Percentiles rank a stretch among this genome's conserved stretches.
Evolutionary conservation across 1,140 invertebrate species (phyloP).

Genomic region (Zaprionus kolodkinae): DNA sequence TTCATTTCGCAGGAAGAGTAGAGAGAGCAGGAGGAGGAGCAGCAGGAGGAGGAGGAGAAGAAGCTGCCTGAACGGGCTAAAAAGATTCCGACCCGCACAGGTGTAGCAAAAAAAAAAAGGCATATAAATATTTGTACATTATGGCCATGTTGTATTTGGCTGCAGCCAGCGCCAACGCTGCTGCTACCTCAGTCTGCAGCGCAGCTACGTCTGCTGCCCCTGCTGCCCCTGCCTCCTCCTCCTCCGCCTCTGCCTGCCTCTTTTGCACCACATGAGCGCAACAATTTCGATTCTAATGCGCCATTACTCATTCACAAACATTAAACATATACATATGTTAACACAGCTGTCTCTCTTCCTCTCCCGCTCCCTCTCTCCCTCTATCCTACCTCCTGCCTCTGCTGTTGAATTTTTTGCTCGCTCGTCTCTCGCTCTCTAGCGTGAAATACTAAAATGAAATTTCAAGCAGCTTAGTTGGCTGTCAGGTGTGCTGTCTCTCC

Average conservation of each 20-base stretch:
- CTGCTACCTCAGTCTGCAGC: background rate
- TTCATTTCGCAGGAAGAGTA: constrained; percentile 30
- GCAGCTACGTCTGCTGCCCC: background rate
- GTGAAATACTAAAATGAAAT: constrained; percentile 74
- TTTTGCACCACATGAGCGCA: constrained; percentile 48
- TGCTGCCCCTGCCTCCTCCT: background rate
- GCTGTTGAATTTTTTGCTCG: background rate
- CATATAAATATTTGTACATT: constrained; percentile 81
- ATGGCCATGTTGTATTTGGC: constrained; percentile 57
- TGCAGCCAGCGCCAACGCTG: constrained; percentile 19
- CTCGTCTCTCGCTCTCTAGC: constrained; percentile 32
- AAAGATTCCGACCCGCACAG: constrained; percentile 7
- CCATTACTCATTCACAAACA: constrained; percentile 83
- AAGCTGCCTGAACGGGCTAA: constrained; percentile 5
- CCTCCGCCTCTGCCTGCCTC: constrained; percentile 1
- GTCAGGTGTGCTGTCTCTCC: constrained; percentile 59
- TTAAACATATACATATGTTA: constrained; percentile 69
- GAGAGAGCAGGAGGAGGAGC: background rate
- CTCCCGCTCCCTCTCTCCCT: background rate
- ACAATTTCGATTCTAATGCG: constrained; percentile 81
- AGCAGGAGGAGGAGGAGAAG: background rate
- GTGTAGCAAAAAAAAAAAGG: constrained; percentile 29
- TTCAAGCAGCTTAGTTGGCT: constrained; percentile 77
- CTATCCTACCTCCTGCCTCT: too few relatives aligned
- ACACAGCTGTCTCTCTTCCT: background rate